phyloP scores from a whole-genome alignment of 2,113 vertebrate genomes.

The Entelurus aequoreus region DNA sequence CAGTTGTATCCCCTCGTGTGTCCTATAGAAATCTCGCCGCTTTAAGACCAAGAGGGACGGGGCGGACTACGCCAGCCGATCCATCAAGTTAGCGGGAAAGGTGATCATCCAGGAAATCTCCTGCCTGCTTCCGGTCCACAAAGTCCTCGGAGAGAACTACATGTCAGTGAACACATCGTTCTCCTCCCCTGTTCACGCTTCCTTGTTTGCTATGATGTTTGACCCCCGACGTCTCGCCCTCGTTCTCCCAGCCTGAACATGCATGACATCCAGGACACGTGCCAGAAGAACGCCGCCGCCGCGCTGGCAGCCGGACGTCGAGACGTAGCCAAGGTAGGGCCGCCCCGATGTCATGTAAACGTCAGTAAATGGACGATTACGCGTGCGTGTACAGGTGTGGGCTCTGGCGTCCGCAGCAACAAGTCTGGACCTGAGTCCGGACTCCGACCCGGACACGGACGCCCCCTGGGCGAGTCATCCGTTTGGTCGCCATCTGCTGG shows the following conservation, averaged over 20 bases:
- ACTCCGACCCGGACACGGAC: constrained; percentile 89
- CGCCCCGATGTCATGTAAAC: neutral
- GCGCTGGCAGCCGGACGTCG: constrained; percentile 83
- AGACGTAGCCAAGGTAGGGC: constrained; percentile 88
- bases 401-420: constrained; percentile 90
- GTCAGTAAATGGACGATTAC: neutral
- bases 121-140: constrained; percentile 91
- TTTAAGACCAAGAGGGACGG: constrained; percentile 94
- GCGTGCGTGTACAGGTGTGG: constrained; percentile 81
- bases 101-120: constrained; percentile 96
- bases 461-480: constrained; percentile 96
- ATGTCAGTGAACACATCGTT: constrained; percentile 69
- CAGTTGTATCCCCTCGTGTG: too few species aligned
- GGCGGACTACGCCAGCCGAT: constrained; percentile 76
- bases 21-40: constrained; percentile 87
- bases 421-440: constrained; percentile 85
- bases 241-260: constrained; percentile 80
- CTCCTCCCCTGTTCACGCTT: neutral
- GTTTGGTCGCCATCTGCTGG: constrained; percentile 91
- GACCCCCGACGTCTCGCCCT: neutral
- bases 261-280: constrained; percentile 91
- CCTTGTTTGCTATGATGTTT: neutral
- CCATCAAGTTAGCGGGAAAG: constrained; percentile 93
- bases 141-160: constrained; percentile 87
- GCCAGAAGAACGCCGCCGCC: constrained; percentile 89